Base-by-base conservation (phyloP, 2,797 vertebrate species). In the Sebastes wilsoni region DNA sequence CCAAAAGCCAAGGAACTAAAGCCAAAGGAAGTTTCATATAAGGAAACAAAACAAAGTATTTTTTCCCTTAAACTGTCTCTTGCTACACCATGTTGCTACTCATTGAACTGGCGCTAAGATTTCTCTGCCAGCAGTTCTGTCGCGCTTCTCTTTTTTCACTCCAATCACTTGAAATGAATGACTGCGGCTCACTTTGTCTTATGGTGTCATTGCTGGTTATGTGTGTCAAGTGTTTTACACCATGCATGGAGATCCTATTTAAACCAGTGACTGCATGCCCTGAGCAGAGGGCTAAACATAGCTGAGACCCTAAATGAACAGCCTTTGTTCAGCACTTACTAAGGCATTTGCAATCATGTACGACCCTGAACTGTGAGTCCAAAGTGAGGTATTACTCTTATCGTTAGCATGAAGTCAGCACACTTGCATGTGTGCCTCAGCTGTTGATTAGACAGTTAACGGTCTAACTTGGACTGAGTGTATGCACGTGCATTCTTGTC, bases 261-360 rank as follows among this genome's bases (percentile, higher is more conserved):
- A 59, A 74, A 72, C 28, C 68, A 28, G 5, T 88, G 87, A 86
- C 78, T 22, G 18, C 66, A 82, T 67, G 58, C 61, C 25, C 32
- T 64, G 42, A 80, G 84, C 64, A 30, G 32, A 61, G 20, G 38
- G 56, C 81, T 90, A 89, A 92, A 93, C 77, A 82, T 90, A 90
- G 82, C 73, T 1, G 8, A 25, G 73, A 69, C 71, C 78, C 65
- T 79, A 64, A 75, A 84, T 70, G 79, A 76, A 49, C 60, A 77
- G 34, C 73, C 66, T 89, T 88, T 89, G 88, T 91, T 83, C 13
- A 72, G 70, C 79, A 69, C 85, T 81, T 70, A n/a, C n/a, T 71
- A 62, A 84, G 56, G 27, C 71, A 81, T 90, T 87, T 77, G 64
- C 79, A 75, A 66, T 83, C 67, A 49, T 68, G 58, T 9, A 10